These are phyloP conservation scores for Dasypogon diadema DNA, from an alignment of 2,888 invertebrate species.

Conservation along the genomic window DNA sequence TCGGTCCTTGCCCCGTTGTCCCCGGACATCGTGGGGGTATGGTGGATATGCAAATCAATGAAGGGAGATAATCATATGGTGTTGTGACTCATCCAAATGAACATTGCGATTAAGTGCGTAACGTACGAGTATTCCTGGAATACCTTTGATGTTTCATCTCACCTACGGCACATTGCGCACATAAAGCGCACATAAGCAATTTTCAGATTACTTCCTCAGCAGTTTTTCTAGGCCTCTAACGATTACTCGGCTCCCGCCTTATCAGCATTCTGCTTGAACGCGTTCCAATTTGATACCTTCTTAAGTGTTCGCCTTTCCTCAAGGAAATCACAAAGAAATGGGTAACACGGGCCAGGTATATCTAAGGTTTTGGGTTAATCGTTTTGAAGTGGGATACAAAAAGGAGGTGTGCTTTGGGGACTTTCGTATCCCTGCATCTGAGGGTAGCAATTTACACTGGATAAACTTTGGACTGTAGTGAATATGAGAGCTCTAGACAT, in stretches of 20 bases:
- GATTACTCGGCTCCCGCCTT: conserved; percentile 52
- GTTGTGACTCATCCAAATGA: conserved; percentile 44
- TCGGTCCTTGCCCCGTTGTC: background rate
- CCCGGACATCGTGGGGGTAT: background rate
- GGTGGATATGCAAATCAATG: conserved; percentile 49
- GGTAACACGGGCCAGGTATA: conserved; percentile 49
- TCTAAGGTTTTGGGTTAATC: conserved; percentile 52
- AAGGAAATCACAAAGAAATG: conserved; percentile 30
- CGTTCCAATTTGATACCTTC: conserved; percentile 55
- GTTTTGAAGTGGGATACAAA: conserved; percentile 43
- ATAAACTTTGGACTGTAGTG: conserved; percentile 3
- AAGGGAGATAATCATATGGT: conserved; percentile 52
- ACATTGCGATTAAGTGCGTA: conserved; percentile 37
- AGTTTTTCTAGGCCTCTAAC: conserved; percentile 52
- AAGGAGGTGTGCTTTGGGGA: background rate
- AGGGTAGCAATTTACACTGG: background rate
- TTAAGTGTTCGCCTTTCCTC: conserved; percentile 54
- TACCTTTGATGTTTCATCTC: conserved; percentile 55
- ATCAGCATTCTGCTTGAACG: conserved; percentile 56
- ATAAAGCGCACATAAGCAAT: conserved; percentile 55
- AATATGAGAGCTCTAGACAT: conserved; percentile 10
- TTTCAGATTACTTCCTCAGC: conserved; percentile 56
- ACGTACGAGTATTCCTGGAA: background rate
- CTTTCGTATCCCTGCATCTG: too few species aligned
- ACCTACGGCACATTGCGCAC: conserved; percentile 50